These are phyloP conservation scores for Ptychoptera albimana DNA, from an alignment of 2,888 invertebrate species.

Conservation along the genomic window DNA sequence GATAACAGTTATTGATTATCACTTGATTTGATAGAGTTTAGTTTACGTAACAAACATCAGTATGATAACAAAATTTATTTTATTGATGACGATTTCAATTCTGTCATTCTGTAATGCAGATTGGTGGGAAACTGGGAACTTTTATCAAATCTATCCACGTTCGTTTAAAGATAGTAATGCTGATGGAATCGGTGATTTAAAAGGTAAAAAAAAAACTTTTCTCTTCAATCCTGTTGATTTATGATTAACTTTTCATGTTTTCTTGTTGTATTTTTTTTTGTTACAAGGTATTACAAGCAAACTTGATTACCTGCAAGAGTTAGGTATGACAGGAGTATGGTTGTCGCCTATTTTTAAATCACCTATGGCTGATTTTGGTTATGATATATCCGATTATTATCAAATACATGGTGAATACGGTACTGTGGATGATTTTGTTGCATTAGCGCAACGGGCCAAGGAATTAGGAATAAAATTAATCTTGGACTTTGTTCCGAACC, in stretches of 20 bases:
- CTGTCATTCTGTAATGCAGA: conserved; percentile 8
- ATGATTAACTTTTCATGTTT: not conserved
- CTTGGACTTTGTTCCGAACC: conserved; percentile 51
- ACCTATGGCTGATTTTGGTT: conserved; percentile 76
- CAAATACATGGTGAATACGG: conserved; percentile 60
- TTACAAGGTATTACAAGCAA: conserved; percentile 37
- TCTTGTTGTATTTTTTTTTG: not conserved
- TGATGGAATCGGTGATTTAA: conserved; percentile 53
- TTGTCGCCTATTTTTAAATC: conserved; percentile 71
- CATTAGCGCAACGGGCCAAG: conserved; percentile 39
- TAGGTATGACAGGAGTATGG: conserved; percentile 64
- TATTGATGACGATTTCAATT: no score
- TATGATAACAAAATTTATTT: no score
- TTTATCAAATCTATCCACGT: conserved; percentile 67
- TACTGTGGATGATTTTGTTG: conserved; percentile 50
- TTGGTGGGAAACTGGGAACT: conserved; percentile 30
- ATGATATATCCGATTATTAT: conserved; percentile 67
- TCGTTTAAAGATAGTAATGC: conserved; percentile 66
- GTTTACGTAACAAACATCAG: no score
- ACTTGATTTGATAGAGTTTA: no score
- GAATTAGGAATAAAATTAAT: conserved; percentile 39
- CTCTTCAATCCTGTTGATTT: not conserved
- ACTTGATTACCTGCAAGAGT: conserved; percentile 45
- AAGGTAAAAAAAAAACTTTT: conserved; percentile 29
- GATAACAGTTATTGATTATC: no score